A percentile compares a stretch with the other conserved stretches of the same genome.
These are phyloP conservation scores for Gorsachius magnificus DNA, from an alignment of 2,797 vertebrate genomes.

Conservation along the genomic window DNA sequence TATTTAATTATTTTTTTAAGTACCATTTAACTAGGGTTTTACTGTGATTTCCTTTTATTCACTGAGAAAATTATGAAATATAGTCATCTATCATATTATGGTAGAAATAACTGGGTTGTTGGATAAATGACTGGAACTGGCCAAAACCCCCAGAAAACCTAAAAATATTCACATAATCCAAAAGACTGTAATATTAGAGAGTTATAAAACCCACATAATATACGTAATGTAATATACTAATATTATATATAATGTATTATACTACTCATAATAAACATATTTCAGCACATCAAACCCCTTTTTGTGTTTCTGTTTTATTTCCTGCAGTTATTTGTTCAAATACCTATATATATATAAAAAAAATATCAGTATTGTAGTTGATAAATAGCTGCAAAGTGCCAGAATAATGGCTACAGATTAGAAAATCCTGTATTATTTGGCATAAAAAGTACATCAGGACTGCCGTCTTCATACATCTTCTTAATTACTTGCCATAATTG, in stretches of 20 bases:
- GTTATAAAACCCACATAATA: not conserved
- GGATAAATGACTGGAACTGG: not conserved
- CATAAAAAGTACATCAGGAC: not conserved
- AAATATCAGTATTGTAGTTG: not conserved
- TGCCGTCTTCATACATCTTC: not conserved
- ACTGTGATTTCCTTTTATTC: not conserved
- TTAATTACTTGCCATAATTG: not conserved
- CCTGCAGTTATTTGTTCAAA: not conserved
- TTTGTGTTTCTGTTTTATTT: not conserved
- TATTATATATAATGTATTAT: not conserved
- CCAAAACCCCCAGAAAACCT: fast-evolving
- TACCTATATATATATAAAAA: too few species aligned
- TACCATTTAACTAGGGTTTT: not conserved
- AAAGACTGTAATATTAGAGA: not conserved
- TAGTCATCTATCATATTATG: not conserved
- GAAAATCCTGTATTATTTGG: not conserved
- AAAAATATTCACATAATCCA: not conserved
- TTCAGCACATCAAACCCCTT: not conserved
- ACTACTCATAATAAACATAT: not conserved
- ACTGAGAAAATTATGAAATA: not conserved
- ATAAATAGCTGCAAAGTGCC: not conserved
- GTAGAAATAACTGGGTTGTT: not conserved
- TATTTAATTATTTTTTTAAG: not conserved
- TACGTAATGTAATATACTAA: too few species aligned
- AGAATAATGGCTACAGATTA: not conserved